Percentiles rank a stretch among this genome's conserved stretches.
Evolutionary conservation across 2,113 vertebrate genomes (phyloP).

Genomic region (Ptilonorhynchus violaceus): DNA sequence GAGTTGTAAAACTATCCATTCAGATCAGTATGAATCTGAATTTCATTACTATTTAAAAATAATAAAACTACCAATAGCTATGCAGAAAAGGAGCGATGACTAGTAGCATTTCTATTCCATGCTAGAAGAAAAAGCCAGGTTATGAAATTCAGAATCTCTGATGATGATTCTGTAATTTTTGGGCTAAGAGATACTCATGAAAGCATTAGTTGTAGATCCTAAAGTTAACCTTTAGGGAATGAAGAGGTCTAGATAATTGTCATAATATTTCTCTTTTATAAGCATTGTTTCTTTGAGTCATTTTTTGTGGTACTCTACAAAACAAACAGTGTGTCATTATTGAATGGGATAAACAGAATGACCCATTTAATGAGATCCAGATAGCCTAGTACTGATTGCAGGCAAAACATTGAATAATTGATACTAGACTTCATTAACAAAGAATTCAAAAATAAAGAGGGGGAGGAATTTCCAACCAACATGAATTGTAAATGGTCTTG

Average conservation of each 20-base stretch:
- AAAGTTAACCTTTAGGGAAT: not conserved
- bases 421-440: not conserved
- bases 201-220: not conserved
- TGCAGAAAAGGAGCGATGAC: not conserved
- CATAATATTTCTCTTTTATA: not conserved
- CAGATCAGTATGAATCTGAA: not conserved
- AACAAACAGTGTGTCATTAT: not conserved
- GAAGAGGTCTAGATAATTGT: not conserved
- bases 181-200: not conserved
- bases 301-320: not conserved
- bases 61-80: not conserved
- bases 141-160: not conserved
- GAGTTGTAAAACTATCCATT: not conserved
- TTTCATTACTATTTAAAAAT: not conserved
- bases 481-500: not conserved
- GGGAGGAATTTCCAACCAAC: not conserved
- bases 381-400: not conserved
- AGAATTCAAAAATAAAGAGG: not conserved
- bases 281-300: not conserved
- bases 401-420: not conserved
- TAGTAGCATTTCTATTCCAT: not conserved
- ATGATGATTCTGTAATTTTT: not conserved
- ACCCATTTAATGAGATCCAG: not conserved
- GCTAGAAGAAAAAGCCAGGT: not conserved
- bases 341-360: not conserved